Conservation (phyloP, 2,113 vertebrate species). For the Dendropsophus ebraccatus region DNA sequence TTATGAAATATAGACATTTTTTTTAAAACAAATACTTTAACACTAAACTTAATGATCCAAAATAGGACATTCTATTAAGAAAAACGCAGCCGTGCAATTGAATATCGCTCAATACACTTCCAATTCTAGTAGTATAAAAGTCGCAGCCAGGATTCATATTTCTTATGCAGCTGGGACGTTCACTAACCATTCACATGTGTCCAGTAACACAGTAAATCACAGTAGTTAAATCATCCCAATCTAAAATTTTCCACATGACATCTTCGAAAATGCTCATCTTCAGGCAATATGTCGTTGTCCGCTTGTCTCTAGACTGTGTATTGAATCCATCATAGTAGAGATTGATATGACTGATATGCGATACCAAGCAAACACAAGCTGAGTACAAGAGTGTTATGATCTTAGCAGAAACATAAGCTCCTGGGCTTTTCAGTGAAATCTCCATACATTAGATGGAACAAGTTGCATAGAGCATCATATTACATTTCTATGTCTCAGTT, state of each 20-base stretch:
- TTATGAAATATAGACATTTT: neutral
- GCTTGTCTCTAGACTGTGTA: neutral
- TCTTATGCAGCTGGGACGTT: neutral
- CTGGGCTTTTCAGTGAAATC: neutral
- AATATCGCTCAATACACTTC: neutral
- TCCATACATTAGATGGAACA: constrained; percentile 10
- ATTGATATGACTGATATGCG: constrained; percentile 31
- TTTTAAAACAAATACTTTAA: neutral
- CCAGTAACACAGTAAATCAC: neutral
- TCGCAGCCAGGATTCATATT: neutral
- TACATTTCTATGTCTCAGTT: neutral
- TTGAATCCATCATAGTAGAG: constrained; percentile 6
- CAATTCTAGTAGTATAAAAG: neutral
- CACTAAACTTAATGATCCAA: neutral
- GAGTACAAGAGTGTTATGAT: constrained; percentile 10
- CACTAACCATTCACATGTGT: neutral
- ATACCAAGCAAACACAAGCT: constrained; percentile 27
- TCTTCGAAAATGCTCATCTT: constrained; percentile 27
- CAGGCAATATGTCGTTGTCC: neutral
- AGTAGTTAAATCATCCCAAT: constrained; percentile 2
- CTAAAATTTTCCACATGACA: constrained; percentile 20
- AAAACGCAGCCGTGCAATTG: neutral
- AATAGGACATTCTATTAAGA: neutral
- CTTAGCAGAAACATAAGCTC: constrained; percentile 13
- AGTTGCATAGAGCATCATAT: neutral